phyloP scores from a whole-genome alignment of 2,888 invertebrate species.

The Prosopocoilus inquinatus region DNA sequence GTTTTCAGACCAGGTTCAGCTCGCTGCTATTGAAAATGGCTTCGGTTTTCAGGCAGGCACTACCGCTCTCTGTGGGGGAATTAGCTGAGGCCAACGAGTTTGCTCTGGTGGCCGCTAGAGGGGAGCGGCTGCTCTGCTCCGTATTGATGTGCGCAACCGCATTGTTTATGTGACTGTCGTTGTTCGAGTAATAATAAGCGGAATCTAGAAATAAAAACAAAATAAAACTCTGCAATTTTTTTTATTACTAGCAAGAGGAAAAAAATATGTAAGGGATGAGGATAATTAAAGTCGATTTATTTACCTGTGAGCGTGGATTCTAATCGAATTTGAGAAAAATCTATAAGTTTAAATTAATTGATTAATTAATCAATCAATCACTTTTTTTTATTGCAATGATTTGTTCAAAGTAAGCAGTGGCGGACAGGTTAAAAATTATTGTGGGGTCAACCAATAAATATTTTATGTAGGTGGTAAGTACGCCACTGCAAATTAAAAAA shows the following conservation, averaged over 20 bases:
- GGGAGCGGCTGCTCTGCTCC: conserved; percentile 65
- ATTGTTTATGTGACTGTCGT: conserved; percentile 42
- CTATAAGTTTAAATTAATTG: too few relatives aligned
- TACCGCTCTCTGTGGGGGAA: conserved; percentile 64
- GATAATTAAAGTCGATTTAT: too few relatives aligned
- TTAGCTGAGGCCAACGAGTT: conserved; percentile 69
- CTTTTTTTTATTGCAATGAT: too few relatives aligned
- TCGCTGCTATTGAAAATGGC: conserved; percentile 44
- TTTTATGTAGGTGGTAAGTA: too few relatives aligned
- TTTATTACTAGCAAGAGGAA: background rate
- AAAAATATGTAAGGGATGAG: too few relatives aligned
- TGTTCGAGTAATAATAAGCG: conserved; percentile 63
- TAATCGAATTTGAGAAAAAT: too few relatives aligned
- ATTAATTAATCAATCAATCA: too few relatives aligned
- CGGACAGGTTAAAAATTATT: too few relatives aligned
- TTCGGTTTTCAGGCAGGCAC: conserved; percentile 67
- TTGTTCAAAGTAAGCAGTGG: too few relatives aligned
- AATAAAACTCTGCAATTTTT: background rate
- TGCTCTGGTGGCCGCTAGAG: conserved; percentile 68
- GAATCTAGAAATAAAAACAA: conserved; percentile 53
- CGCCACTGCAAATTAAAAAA: too few relatives aligned
- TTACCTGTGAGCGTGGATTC: too few relatives aligned
- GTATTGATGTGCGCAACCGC: conserved; percentile 34
- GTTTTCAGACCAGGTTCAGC: conserved; percentile 38
- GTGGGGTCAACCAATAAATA: too few relatives aligned